A percentile compares a stretch with the other conserved stretches of the same genome.
phyloP scores from a whole-genome alignment of 2,888 invertebrate species.

The Folsomia candida region DNA sequence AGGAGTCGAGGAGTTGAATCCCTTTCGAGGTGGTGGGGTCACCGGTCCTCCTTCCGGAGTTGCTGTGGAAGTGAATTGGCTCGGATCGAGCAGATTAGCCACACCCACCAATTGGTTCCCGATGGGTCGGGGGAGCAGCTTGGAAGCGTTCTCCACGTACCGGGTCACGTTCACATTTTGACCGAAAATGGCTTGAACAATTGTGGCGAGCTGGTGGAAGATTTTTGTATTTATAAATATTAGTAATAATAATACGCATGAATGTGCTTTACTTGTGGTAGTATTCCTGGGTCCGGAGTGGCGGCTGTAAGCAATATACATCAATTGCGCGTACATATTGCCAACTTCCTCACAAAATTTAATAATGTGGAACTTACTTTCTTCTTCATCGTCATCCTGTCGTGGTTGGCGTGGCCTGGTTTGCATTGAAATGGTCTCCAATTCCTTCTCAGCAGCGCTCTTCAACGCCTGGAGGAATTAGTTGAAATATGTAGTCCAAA shows the following conservation, averaged over 20 bases:
- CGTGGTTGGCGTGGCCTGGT: constrained; percentile 37
- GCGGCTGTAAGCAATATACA: not conserved
- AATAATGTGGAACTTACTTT: too few species aligned
- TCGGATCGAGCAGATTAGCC: constrained; percentile 41
- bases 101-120: constrained; percentile 41
- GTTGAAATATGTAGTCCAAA: not conserved
- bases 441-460: constrained; percentile 40
- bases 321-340: too few species aligned
- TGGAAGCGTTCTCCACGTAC: constrained; percentile 43
- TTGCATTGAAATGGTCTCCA: constrained; percentile 32
- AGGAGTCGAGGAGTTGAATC: not conserved
- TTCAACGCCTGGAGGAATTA: constrained; percentile 31
- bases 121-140: constrained; percentile 38
- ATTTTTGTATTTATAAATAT: too few species aligned
- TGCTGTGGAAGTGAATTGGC: constrained; percentile 31
- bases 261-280: too few species aligned
- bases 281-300: constrained; percentile 17
- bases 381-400: constrained; percentile 31
- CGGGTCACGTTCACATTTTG: constrained; percentile 44
- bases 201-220: constrained; percentile 42
- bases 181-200: constrained; percentile 47
- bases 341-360: too few species aligned
- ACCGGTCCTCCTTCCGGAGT: constrained; percentile 10
- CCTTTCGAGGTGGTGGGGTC: not conserved
- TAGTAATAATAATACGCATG: too few species aligned